A percentile compares a stretch with the other conserved stretches of the same genome.
phyloP scores from a whole-genome alignment of 2,888 invertebrate species.

The Petrolisthes cinctipes region DNA sequence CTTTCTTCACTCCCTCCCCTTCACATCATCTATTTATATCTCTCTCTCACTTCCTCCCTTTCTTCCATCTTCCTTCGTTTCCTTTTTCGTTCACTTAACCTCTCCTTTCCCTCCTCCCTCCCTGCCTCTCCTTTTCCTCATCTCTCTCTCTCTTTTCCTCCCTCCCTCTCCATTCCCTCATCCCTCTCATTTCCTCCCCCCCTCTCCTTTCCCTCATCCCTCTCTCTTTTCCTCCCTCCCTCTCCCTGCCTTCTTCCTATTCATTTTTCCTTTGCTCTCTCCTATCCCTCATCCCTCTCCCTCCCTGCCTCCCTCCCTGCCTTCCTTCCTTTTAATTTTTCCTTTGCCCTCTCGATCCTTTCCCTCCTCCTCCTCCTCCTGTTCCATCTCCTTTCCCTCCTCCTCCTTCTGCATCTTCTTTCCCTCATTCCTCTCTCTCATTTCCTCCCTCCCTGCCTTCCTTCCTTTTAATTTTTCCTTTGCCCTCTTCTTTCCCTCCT shows the following conservation, averaged over 20 bases:
- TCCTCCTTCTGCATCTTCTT: too few species aligned
- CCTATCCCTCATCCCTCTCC: background rate
- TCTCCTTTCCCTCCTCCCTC: background rate
- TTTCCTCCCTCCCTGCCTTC: too few species aligned
- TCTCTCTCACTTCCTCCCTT: background rate
- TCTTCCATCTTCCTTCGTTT: too few species aligned
- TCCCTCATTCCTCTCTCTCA: too few species aligned
- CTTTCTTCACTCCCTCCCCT: background rate
- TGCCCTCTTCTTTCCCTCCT: too few species aligned
- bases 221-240: background rate
- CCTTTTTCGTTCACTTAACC: background rate
- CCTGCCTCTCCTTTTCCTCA: background rate
- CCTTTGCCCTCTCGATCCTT: too few species aligned
- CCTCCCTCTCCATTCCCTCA: too few species aligned
- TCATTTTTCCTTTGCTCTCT: background rate
- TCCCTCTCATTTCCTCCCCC: background rate
- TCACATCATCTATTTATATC: background rate
- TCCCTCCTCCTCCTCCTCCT: too few species aligned
- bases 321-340: too few species aligned
- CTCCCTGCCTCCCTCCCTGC: too few species aligned
- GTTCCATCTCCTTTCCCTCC: too few species aligned
- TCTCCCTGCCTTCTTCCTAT: background rate
- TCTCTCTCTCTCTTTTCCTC: background rate
- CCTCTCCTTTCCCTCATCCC: background rate
- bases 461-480: too few species aligned